Conservation (phyloP, 2,888 invertebrate species). For the Tryphoninae sp. region DNA sequence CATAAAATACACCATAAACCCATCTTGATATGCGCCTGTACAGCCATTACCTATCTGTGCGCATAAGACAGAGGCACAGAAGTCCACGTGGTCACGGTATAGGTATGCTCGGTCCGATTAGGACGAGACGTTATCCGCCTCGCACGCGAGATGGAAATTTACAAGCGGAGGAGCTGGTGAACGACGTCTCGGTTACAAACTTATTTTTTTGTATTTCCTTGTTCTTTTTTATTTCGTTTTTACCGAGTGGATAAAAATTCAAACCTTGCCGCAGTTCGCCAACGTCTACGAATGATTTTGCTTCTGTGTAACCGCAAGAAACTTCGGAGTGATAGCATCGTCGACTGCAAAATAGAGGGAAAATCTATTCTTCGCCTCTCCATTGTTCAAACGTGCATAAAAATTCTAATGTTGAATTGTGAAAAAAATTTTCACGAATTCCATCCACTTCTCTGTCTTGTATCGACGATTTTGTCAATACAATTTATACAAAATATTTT, state of each 20-base stretch:
- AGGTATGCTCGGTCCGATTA: background rate
- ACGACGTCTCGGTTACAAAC: slow-evolving; percentile 22
- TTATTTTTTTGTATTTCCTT: background rate
- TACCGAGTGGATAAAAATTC: background rate
- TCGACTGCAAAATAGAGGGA: background rate
- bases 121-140: background rate
- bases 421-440: too few relatives aligned
- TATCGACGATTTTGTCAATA: too few relatives aligned
- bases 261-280: background rate
- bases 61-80: slow-evolving; percentile 29
- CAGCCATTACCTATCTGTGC: slow-evolving; percentile 37
- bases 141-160: slow-evolving; percentile 34
- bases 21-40: slow-evolving; percentile 48
- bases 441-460: too few relatives aligned
- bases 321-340: background rate
- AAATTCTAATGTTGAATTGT: background rate
- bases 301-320: slow-evolving; percentile 5
- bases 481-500: too few relatives aligned
- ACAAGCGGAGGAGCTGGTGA: slow-evolving; percentile 23
- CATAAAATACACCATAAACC: slow-evolving; percentile 55
- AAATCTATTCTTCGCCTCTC: too few relatives aligned
- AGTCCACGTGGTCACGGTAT: slow-evolving; percentile 20
- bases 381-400: too few relatives aligned
- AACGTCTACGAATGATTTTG: slow-evolving; percentile 18
- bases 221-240: background rate